Percentiles rank a stretch among this genome's conserved stretches.
phyloP scores from a whole-genome alignment of 2,113 vertebrate species.

The Lagopus muta region DNA sequence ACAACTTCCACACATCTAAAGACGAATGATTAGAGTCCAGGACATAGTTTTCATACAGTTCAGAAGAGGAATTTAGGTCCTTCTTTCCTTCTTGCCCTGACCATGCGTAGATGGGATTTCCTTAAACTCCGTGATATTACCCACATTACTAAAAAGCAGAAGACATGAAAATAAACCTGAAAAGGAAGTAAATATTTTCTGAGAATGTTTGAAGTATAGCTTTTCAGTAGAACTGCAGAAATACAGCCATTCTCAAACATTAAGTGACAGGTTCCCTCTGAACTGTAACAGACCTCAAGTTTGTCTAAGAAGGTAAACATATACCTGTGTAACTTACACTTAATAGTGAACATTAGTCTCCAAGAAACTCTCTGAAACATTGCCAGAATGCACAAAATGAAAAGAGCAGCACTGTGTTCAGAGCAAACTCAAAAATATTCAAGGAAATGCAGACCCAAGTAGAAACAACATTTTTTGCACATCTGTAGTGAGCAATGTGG shows the following conservation, averaged over 20 bases:
- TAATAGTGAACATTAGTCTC: background rate
- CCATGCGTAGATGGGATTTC: background rate
- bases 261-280: background rate
- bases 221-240: background rate
- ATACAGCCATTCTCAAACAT: background rate
- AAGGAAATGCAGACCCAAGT: background rate
- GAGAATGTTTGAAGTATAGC: background rate
- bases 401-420: background rate
- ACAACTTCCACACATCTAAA: background rate
- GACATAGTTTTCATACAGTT: background rate
- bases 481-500: background rate
- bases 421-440: slow-evolving; percentile 28
- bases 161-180: background rate
- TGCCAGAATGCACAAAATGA: background rate
- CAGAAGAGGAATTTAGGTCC: background rate
- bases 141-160: background rate
- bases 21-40: background rate
- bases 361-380: background rate
- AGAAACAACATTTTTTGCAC: slow-evolving; percentile 36
- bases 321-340: background rate
- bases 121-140: background rate
- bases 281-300: slow-evolving; percentile 5
- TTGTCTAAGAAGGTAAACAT: background rate
- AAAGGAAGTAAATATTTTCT: background rate
- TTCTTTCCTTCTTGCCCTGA: background rate